Conservation (phyloP, 2,113 vertebrate genomes). For the Craseonycteris thonglongyai region DNA sequence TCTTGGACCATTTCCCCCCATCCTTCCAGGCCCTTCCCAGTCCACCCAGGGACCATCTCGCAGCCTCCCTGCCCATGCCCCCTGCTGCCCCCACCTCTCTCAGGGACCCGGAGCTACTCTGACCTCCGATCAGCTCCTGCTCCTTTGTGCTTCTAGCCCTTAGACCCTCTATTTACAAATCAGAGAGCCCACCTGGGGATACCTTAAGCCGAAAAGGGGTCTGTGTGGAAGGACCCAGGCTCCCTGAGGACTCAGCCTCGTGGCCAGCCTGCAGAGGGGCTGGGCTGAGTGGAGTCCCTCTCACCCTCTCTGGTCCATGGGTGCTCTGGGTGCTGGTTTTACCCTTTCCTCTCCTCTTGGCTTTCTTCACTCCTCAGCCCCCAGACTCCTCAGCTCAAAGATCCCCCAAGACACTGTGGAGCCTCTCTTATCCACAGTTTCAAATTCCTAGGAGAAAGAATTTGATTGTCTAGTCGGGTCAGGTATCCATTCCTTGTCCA, state of each 20-base stretch:
- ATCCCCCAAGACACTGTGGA: neutral
- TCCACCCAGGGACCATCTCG: neutral
- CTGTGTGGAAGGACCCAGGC: neutral
- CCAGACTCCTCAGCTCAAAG: no score
- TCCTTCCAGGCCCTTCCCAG: neutral
- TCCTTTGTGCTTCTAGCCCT: neutral
- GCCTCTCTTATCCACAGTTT: neutral
- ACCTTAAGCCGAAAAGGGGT: neutral
- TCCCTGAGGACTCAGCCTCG: neutral
- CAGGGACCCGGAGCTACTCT: neutral
- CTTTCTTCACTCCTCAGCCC: no score
- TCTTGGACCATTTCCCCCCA: neutral
- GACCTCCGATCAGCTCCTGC: no score
- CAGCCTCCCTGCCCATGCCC: fast-evolving
- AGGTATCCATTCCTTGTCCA: neutral
- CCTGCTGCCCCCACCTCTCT: neutral
- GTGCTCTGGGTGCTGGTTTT: fast-evolving
- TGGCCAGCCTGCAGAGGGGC: no score
- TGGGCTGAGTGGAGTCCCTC: neutral
- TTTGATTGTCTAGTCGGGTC: neutral
- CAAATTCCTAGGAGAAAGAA: neutral
- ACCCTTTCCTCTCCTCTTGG: neutral
- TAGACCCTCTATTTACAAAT: neutral
- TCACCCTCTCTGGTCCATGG: fast-evolving
- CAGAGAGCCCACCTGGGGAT: neutral